Evolutionary conservation across 2,113 vertebrate genomes (phyloP).

Genomic region (Burhinus oedicnemus): DNA sequence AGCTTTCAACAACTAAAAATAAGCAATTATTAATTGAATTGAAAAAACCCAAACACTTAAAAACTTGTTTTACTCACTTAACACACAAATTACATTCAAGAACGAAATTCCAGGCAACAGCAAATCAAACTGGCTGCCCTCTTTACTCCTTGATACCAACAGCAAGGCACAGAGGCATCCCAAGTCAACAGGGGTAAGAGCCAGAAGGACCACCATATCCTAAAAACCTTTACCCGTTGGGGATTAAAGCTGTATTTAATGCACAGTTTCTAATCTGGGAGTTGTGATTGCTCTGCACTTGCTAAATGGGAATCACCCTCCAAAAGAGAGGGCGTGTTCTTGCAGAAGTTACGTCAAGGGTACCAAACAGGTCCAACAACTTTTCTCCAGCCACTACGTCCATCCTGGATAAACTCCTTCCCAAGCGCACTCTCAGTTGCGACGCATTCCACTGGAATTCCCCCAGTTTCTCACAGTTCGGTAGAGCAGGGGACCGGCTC

Average conservation of each 20-base stretch:
- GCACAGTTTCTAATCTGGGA: background rate
- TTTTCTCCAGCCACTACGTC: background rate
- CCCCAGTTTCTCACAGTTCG: background rate
- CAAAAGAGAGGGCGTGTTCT: background rate
- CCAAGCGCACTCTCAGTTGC: background rate
- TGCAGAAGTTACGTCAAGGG: background rate
- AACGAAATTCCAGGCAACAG: background rate
- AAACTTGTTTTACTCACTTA: background rate
- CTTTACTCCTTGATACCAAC: background rate
- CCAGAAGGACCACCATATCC: background rate
- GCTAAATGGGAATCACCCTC: background rate
- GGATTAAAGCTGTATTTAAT: background rate
- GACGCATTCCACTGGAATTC: background rate
- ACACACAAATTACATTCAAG: background rate
- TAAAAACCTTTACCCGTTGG: fast-evolving
- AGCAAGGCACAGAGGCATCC: background rate
- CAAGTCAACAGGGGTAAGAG: background rate
- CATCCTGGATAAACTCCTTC: background rate
- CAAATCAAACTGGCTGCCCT: background rate
- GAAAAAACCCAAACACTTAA: background rate
- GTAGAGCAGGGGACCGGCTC: background rate
- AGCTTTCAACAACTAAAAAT: background rate
- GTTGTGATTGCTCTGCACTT: background rate
- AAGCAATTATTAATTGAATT: background rate
- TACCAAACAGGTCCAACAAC: background rate